Evolutionary conservation across 2,888 invertebrate species (phyloP), one percentile per base, ranked within the genome.

Genomic region (Watsonalla binaria): DNA sequence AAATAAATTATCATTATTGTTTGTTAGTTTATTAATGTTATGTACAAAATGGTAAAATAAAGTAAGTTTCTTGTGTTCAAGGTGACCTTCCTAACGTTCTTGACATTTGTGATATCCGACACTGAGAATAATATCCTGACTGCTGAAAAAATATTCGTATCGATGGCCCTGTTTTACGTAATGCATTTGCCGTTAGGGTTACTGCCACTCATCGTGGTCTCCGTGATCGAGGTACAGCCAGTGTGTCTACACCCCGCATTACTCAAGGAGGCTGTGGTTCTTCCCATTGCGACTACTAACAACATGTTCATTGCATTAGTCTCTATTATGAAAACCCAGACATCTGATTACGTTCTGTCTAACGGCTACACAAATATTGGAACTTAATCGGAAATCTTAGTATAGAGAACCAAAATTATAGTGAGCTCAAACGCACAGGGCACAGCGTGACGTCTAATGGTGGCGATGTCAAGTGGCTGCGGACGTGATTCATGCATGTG

Each of bases 31-130:
- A 24, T 24, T 24, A 24, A 24, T 24, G 4, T 24, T 24, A 24
- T 24, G 24, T 24, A 24, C 24, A 24, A 24, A 24, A 24, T 24
- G 24, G 24, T 24, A 24, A 24, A 24, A 24, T 24, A 24, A 24
- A 24, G 24, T 24, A 24, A 24, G 24, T 24, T 24, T 69, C 72
- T 76, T 78, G 68, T 74, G 73, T 82, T 88, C 73, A 92, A 95
- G 95, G 96, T 98, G 65, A 94, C 96, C 63, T 92, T 97, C 80
- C 90, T 94, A 65, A 96, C 97, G 61, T 97, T 98, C 91, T 93
- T 95, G 74, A 94, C 96, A 58, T 98, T 94, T 91, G 93, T 97
- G 66, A 87, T 95, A 71, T 86, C 92, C 65, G 92, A 93, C 73
- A 92, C 93, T 47, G 92, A 92, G 70, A 92, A 93, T 68, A 93